These are phyloP conservation scores for Tribolium freemani DNA, from an alignment of 2,888 invertebrate genomes.

Conservation along the genomic window DNA sequence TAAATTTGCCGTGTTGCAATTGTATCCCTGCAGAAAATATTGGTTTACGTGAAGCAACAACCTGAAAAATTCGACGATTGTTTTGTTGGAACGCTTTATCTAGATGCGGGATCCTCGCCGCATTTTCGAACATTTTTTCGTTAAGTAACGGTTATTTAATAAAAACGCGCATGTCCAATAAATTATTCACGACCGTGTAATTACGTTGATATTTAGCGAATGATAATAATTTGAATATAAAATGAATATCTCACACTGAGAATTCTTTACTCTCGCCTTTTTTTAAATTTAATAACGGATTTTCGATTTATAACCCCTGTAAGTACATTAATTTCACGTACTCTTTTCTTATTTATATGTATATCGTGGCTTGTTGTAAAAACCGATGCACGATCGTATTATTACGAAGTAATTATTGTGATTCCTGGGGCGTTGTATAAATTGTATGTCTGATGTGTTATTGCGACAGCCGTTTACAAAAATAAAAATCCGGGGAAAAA, in stretches of 20 bases:
- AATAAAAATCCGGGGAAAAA: not conserved
- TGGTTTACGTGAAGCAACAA: constrained; percentile 34
- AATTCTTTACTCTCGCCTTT: constrained; percentile 2
- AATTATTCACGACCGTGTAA: constrained; percentile 21
- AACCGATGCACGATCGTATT: constrained; percentile 36
- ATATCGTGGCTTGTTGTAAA: constrained; percentile 28
- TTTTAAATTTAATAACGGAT: constrained; percentile 21
- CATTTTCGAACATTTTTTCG: constrained; percentile 9
- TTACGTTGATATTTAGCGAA: constrained; percentile 33
- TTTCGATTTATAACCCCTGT: constrained; percentile 26
- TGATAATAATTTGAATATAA: constrained; percentile 39
- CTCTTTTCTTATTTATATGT: constrained; percentile 33
- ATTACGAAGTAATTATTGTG: constrained; percentile 31
- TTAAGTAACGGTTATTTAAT: constrained; percentile 2
- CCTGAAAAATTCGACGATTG: not conserved
- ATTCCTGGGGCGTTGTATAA: constrained; percentile 34
- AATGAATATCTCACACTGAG: constrained; percentile 30
- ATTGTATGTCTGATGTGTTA: constrained; percentile 27
- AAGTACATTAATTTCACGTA: constrained; percentile 29
- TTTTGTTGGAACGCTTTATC: not conserved
- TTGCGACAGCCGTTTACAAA: constrained; percentile 19
- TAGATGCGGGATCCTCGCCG: not conserved
- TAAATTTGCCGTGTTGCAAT: constrained; percentile 49
- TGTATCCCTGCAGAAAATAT: constrained; percentile 37
- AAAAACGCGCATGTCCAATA: constrained; percentile 22